Evolutionary conservation across 2,888 invertebrate species (phyloP).

Genomic region (Ethmia dodecea): DNA sequence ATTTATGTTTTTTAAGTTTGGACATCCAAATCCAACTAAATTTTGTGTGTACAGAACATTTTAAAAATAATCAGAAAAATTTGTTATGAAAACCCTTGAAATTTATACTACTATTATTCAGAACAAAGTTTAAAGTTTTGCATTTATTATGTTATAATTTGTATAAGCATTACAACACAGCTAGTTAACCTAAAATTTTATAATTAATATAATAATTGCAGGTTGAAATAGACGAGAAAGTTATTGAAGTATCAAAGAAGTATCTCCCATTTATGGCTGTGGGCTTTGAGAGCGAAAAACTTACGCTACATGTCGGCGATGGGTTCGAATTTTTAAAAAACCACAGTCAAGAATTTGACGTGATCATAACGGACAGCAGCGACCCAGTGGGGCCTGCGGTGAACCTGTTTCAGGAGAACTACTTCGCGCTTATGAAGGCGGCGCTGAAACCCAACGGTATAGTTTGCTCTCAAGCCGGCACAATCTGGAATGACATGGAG

Average conservation of each 20-base stretch:
- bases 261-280: conserved; percentile 94
- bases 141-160: no score
- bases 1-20: no score
- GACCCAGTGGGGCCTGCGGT: conserved; percentile 94
- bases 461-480: conserved; percentile 95
- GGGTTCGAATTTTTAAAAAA: conserved; percentile 96
- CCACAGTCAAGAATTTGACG: conserved; percentile 92
- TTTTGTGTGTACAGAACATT: no score
- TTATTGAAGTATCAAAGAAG: conserved; percentile 92
- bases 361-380: conserved; percentile 98
- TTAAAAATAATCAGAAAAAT: no score
- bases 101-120: no score
- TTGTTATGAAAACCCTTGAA: no score
- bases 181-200: no score
- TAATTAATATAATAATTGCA: no score
- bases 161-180: no score
- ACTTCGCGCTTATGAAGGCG: conserved; percentile 89
- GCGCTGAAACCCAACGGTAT: conserved; percentile 92
- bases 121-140: no score
- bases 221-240: conserved; percentile 97
- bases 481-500: conserved; percentile 87
- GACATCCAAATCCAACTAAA: no score
- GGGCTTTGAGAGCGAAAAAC: conserved; percentile 90
- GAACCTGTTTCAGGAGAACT: conserved; percentile 86
- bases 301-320: conserved; percentile 91